phyloP scores from a whole-genome alignment of 1,140 invertebrate species.

The Ptiloglossa arizonensis region DNA sequence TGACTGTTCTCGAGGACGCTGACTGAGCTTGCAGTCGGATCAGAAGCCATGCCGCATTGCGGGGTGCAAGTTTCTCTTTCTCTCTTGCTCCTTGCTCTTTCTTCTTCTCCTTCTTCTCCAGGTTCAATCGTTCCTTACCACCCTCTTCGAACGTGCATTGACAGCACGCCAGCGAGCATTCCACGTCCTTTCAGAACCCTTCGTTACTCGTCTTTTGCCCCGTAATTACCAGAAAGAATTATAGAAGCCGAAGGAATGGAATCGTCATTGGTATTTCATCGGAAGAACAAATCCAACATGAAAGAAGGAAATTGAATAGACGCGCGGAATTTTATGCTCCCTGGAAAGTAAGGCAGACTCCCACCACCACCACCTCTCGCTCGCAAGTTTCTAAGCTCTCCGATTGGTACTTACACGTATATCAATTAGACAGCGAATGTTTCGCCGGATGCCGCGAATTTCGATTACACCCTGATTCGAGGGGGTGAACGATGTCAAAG shows the following conservation, averaged over 20 bases:
- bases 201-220: slow-evolving; percentile 59
- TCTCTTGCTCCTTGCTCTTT: neutral
- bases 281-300: slow-evolving; percentile 29
- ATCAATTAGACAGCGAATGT: neutral
- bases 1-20: slow-evolving; percentile 48
- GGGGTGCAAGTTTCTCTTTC: slow-evolving; percentile 48
- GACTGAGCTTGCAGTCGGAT: slow-evolving; percentile 65
- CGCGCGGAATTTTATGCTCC: slow-evolving; percentile 36
- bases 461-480: too few relatives aligned
- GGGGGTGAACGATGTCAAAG: too few relatives aligned
- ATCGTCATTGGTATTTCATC: slow-evolving; percentile 45
- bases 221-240: slow-evolving; percentile 58
- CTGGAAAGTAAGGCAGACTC: neutral
- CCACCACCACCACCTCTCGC: too few relatives aligned
- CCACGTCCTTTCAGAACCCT: slow-evolving; percentile 53
- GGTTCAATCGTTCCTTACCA: slow-evolving; percentile 26
- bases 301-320: slow-evolving; percentile 34
- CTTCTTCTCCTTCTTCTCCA: slow-evolving; percentile 10
- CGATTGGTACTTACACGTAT: neutral
- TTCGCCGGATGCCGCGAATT: neutral
- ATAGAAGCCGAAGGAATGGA: slow-evolving; percentile 6
- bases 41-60: slow-evolving; percentile 65
- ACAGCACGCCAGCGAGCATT: slow-evolving; percentile 34
- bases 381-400: neutral
- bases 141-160: slow-evolving; percentile 39